These are phyloP conservation scores for Dinocampus coccinellae DNA, from an alignment of 2,888 invertebrate species.

Conservation along the genomic window DNA sequence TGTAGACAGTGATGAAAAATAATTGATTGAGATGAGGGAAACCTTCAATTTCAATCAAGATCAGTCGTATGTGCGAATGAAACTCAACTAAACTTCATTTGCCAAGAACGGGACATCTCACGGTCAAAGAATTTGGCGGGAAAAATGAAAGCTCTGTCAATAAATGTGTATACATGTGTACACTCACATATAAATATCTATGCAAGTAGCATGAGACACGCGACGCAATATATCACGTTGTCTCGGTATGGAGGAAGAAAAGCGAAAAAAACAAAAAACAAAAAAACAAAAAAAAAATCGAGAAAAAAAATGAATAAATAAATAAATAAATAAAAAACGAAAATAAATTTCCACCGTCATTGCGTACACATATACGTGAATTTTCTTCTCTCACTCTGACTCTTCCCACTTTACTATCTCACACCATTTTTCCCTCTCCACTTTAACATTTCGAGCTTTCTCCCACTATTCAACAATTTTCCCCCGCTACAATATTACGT, in stretches of 20 bases:
- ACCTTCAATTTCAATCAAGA: too few relatives aligned
- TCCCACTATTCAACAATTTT: conserved; percentile 41
- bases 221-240: conserved; percentile 64
- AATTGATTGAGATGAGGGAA: not conserved
- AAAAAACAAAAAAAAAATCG: conserved; percentile 39
- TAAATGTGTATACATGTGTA: not conserved
- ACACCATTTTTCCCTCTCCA: conserved; percentile 33
- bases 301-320: conserved; percentile 26
- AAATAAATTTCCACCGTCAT: conserved; percentile 25
- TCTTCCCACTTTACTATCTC: too few relatives aligned
- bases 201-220: conserved; percentile 53
- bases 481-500: conserved; percentile 30
- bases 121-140: conserved; percentile 4
- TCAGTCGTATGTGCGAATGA: conserved; percentile 67
- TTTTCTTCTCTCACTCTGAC: conserved; percentile 38
- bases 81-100: conserved; percentile 57
- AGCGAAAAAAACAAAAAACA: conserved; percentile 28
- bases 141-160: not conserved
- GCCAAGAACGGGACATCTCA: conserved; percentile 31
- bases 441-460: conserved; percentile 36
- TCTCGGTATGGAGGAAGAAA: conserved; percentile 49
- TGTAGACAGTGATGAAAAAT: not conserved
- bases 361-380: conserved; percentile 21
- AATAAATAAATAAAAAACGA: too few relatives aligned
- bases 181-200: not conserved